Evolutionary conservation across 2,797 vertebrate species (phyloP), one percentile per base, ranked within the genome.

Genomic region (Clarias laeviceps): DNA sequence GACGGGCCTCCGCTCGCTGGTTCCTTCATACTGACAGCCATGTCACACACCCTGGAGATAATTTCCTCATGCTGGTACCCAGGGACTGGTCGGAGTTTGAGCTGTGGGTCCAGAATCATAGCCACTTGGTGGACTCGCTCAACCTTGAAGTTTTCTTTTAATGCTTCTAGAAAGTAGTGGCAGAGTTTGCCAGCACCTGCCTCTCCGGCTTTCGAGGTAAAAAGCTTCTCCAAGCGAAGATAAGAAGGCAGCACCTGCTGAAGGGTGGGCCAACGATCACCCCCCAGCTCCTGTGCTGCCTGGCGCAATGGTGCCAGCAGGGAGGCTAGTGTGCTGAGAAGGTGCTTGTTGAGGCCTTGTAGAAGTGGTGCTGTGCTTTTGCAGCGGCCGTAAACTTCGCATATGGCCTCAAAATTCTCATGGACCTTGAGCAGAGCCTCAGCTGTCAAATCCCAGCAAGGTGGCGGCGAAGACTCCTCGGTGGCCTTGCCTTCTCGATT

Each of bases 111-210:
- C 90, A 99, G 94, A 89, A 99, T 95, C 98, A 99, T 99, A 85
- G 98, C 98, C 15, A 99, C 98, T 91, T 99, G 98, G 92, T 99
- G 98, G 0, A 97, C 96, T 0, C 97, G 95, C 89, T 99, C 98
- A 82, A 99, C 97, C 92, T 99, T 99, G 92, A 99, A 99, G 92
- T 99, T 98, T 93, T 99, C 98, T 91, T 99, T 99, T 80, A 99
- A 95, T 0, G 98, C 98, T 92, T 99, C 98, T 65, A 99, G 93
- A 91, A 99, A 99, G 93, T 98, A 98, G 93, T 99, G 98, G 94
- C 98, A 99, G 83, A 99, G 97, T 92, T 99, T 99, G 81, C 95
- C 95, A 0, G 96, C 94, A 1, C 98, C 98, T 0, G 97, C 97
- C 2, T 99, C 98, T 0, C 98, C 97, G 29, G 98, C 97, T 95